Evolutionary conservation across 2,888 invertebrate species (phyloP).

Genomic region (Hipparchia sbordonii): DNA sequence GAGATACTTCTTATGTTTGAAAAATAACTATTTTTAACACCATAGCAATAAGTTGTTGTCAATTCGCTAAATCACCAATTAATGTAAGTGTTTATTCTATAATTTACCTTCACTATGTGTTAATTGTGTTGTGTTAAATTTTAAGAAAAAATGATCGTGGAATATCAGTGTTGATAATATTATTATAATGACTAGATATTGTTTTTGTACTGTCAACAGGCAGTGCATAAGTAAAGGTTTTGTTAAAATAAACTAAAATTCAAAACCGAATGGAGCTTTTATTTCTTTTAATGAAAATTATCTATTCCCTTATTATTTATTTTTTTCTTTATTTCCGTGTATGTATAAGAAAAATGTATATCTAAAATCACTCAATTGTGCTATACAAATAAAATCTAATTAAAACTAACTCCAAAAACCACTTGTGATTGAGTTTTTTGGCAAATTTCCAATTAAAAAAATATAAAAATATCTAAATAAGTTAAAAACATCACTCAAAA

Average conservation of each 20-base stretch:
- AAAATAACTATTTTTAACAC: constrained; percentile 2
- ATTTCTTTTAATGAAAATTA: neutral
- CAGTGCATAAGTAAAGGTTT: neutral
- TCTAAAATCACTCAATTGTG: too few species aligned
- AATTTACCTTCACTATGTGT: neutral
- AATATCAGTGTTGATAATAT: constrained; percentile 8
- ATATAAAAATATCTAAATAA: too few species aligned
- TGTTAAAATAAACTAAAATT: constrained; percentile 16
- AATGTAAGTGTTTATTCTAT: neutral
- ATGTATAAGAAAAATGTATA: too few species aligned
- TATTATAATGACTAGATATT: neutral
- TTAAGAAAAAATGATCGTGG: neutral
- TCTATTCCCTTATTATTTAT: neutral
- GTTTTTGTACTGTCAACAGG: constrained; percentile 5
- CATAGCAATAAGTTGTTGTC: constrained; percentile 6
- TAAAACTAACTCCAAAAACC: too few species aligned
- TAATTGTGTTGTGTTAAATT: neutral
- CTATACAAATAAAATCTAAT: too few species aligned
- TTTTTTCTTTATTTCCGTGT: neutral
- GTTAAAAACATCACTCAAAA: too few species aligned
- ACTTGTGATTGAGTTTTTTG: too few species aligned
- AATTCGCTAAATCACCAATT: constrained; percentile 3
- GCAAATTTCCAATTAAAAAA: too few species aligned
- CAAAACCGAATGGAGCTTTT: neutral
- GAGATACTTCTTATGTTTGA: neutral